Evolutionary conservation across 1,140 invertebrate genomes (phyloP).

Genomic region (Meloidogyne chitwoodi): DNA sequence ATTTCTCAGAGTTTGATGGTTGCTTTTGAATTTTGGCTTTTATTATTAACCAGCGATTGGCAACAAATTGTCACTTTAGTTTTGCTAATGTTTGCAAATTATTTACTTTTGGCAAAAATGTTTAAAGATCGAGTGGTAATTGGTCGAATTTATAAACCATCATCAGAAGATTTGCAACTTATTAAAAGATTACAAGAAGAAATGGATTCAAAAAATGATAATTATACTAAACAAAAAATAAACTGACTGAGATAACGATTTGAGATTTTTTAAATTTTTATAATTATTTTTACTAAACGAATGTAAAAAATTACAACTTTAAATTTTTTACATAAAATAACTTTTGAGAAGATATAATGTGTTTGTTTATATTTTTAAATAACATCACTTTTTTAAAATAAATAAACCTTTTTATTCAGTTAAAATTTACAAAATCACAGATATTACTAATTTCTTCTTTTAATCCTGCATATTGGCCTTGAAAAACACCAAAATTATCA

Average conservation of each 20-base stretch:
- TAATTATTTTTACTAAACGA: too few relatives aligned
- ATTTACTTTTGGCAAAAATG: slow-evolving; percentile 83
- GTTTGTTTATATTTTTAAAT: too few relatives aligned
- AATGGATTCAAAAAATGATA: slow-evolving; percentile 1
- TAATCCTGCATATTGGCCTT: background rate
- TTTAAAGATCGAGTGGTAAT: slow-evolving; percentile 78
- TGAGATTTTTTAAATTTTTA: too few relatives aligned
- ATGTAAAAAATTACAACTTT: too few relatives aligned
- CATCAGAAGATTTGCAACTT: slow-evolving; percentile 43
- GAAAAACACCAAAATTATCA: slow-evolving; percentile 22
- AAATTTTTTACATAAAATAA: too few relatives aligned
- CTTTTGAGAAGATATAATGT: too few relatives aligned
- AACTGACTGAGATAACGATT: too few relatives aligned
- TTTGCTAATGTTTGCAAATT: slow-evolving; percentile 80
- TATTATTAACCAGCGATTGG: slow-evolving; percentile 78
- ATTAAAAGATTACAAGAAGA: slow-evolving; percentile 38
- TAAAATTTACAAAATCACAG: too few relatives aligned
- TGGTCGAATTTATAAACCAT: slow-evolving; percentile 62
- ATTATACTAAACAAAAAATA: too few relatives aligned
- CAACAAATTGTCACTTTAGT: slow-evolving; percentile 81
- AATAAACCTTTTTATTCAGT: too few relatives aligned
- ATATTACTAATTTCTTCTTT: background rate
- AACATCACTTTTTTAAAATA: too few relatives aligned
- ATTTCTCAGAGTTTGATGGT: slow-evolving; percentile 65
- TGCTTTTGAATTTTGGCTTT: slow-evolving; percentile 72